A percentile compares a stretch with the other conserved stretches of the same genome.
These are phyloP conservation scores for Bergia puertoricense DNA, from an alignment of 92 coral and sea anemone genomes.

Conservation along the genomic window DNA sequence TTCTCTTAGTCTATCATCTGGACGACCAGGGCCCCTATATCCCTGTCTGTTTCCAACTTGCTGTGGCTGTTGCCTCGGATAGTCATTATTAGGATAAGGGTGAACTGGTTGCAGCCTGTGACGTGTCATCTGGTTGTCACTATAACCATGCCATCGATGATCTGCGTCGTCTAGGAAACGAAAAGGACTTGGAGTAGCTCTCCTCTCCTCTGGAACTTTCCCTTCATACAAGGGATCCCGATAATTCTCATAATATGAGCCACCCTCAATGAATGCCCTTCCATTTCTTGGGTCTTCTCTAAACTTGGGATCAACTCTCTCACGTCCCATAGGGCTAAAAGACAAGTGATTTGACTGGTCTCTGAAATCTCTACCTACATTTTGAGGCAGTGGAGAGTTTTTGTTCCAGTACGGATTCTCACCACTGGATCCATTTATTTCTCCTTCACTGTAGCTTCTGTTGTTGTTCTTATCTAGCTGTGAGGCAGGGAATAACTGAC, in stretches of 20 bases:
- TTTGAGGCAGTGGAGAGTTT: not conserved
- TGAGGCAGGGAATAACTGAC: not conserved
- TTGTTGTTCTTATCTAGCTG: slow-evolving; percentile 23
- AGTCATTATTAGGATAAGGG: not conserved
- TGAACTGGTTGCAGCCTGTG: not conserved
- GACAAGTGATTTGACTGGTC: not conserved
- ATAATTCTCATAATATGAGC: not conserved
- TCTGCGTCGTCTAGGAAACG: not conserved
- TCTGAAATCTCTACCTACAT: not conserved
- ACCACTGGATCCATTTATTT: not conserved
- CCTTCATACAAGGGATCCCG: slow-evolving; percentile 4
- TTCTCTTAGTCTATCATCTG: not conserved
- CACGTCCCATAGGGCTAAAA: not conserved
- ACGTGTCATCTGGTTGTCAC: not conserved
- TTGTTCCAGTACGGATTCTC: slow-evolving; percentile 13
- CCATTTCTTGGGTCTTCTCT: not conserved
- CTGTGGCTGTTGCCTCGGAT: slow-evolving; percentile 4
- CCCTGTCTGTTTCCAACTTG: not conserved
- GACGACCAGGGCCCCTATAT: not conserved
- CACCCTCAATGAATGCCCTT: not conserved
- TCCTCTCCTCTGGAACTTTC: slow-evolving; percentile 7
- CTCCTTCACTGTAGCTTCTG: not conserved
- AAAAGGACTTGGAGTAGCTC: slow-evolving; percentile 4
- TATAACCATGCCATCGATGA: not conserved
- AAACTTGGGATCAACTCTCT: not conserved